Base-by-base conservation (phyloP, 2,797 vertebrate genomes). In the Onychomys leucogaster region DNA sequence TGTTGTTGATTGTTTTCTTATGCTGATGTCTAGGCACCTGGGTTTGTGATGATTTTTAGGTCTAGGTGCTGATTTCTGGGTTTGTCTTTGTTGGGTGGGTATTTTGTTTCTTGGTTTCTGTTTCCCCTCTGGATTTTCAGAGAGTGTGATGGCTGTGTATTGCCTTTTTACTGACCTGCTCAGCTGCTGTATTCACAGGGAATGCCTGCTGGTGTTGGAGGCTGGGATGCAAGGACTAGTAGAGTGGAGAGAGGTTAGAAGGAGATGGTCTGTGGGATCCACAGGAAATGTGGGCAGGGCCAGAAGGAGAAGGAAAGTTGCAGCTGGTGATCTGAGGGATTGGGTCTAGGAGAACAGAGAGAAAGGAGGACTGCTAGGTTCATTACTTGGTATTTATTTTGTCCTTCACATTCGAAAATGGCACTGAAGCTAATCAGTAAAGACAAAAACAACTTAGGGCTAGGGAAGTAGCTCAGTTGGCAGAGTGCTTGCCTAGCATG, bases 361-460 rank as follows among this genome's bases (percentile, higher is more conserved):
- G 21, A 83, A 25, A 0, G 27, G 16, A 61, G 57, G 10, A 61
- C 25, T 63, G 14, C 9, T 43, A 32, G 25, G 23, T 29, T 55
- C 6, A 34, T 80, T 34, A 34, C 63, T 89, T 77, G 55, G 17
- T 87, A 55, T n/a, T 80, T 75, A 80, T 25, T 49, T 73, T 59
- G 13, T 52, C 69, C n/a, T 95, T 86, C 63, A 6, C 57, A 91
- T 52, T 91, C 90, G 65, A 96, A 93, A 94, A 93, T 41, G 17
- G 34, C 52, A 61, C 75, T 89, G 59, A 89, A 94, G 86, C 52
- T 71, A 81, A 81, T 94, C 57, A 49, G 21, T 84, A 37, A 23
- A 78, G 67, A 94, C 88, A 86, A 32, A 57, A 63, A 46, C 16
- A 90, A 76, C 37, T 14, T 61, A 8, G 16, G 29, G 12, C 29